Conservation (phyloP, 2,113 vertebrate species). For the Lophotis ruficrista region DNA sequence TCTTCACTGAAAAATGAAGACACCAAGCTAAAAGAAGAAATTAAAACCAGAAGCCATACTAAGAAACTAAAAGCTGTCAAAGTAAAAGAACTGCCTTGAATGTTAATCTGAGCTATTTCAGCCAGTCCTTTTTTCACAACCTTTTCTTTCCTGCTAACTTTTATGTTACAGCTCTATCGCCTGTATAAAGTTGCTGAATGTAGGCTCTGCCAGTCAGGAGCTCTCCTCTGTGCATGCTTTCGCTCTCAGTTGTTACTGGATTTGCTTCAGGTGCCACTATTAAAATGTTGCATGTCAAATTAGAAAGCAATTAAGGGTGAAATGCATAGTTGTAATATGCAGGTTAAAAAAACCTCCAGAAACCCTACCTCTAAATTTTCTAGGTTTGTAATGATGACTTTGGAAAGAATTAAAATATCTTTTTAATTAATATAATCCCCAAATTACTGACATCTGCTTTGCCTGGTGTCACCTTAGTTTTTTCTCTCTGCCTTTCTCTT, state of each 20-base stretch:
- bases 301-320: slow-evolving; percentile 28
- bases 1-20: not conserved
- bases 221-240: not conserved
- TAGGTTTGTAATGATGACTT: not conserved
- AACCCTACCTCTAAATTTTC: not conserved
- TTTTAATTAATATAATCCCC: not conserved
- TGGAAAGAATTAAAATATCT: not conserved
- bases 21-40: slow-evolving; percentile 13
- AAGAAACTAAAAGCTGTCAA: slow-evolving; percentile 25
- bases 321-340: not conserved
- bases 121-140: slow-evolving; percentile 24
- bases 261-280: slow-evolving; percentile 30
- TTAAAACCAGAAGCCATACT: slow-evolving; percentile 15
- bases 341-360: not conserved
- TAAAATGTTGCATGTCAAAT: slow-evolving; percentile 3
- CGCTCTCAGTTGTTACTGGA: not conserved
- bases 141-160: slow-evolving; percentile 53
- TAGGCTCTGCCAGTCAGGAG: slow-evolving; percentile 31
- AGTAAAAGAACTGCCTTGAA: slow-evolving; percentile 12
- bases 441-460: not conserved
- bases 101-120: slow-evolving; percentile 54
- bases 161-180: slow-evolving; percentile 8
- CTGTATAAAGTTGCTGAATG: not conserved
- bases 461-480: not conserved
- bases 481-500: not conserved